Evolutionary conservation across 2,113 vertebrate species (phyloP).

Genomic region (Ictalurus punctatus): DNA sequence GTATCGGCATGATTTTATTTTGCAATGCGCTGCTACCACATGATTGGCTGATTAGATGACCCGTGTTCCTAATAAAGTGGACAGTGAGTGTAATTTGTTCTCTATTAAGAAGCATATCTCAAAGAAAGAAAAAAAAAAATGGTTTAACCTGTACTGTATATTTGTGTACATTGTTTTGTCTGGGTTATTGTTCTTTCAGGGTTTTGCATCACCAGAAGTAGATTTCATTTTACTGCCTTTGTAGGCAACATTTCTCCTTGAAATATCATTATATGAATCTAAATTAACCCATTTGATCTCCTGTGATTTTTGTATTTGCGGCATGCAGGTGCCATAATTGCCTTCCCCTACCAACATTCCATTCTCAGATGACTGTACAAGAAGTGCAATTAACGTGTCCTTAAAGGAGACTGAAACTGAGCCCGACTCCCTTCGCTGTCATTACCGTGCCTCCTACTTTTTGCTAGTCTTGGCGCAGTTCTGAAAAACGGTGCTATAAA

Average conservation of each 20-base stretch:
- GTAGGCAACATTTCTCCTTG: neutral
- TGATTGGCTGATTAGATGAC: too few relatives aligned
- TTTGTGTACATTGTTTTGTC: too few relatives aligned
- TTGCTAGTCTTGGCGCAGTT: conserved; percentile 42
- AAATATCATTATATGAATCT: neutral
- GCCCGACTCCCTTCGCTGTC: conserved; percentile 17
- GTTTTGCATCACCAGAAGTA: neutral
- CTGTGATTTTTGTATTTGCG: conserved; percentile 9
- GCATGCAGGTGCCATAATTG: conserved; percentile 33
- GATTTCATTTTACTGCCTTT: conserved; percentile 1
- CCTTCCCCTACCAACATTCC: conserved; percentile 6
- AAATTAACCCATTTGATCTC: conserved; percentile 11
- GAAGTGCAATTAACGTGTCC: conserved; percentile 41
- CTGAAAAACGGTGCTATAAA: conserved; percentile 62
- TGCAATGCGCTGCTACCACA: too few relatives aligned
- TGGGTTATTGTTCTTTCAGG: neutral
- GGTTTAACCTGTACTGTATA: neutral
- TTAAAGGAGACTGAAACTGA: conserved; percentile 29
- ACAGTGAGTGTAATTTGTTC: neutral
- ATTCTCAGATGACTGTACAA: conserved; percentile 1
- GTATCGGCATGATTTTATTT: too few relatives aligned
- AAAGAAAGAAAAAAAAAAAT: too few relatives aligned
- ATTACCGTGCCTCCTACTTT: conserved; percentile 9
- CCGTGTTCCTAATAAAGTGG: too few relatives aligned
- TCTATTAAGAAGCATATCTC: neutral